Base-by-base conservation (phyloP, 1,140 invertebrate genomes). In the Paramacrobiotus metropolitanus region DNA sequence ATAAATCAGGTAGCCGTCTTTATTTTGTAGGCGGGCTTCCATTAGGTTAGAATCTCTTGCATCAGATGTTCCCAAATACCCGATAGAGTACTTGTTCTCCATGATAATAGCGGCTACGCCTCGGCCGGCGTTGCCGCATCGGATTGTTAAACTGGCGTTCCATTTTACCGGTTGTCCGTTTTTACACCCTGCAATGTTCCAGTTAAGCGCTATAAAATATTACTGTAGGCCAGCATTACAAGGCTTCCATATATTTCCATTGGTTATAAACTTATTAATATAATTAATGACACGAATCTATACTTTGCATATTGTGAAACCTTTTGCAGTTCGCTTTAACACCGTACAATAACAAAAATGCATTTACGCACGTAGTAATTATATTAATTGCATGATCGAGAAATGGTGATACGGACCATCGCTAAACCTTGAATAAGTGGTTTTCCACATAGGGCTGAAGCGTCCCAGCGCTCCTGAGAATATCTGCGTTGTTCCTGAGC, bases 101-200 rank as follows among this genome's bases (percentile, higher is more conserved):
- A 61, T 18, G 2, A 70, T 63, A 29, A 68, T 30, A 1, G 66
- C 68, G 15, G 66, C 59, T 62, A 69, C 64, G 3, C 69, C 69
- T 2, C 31, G 30, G 21, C 61, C 67, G 21, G 61, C 63, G 4
- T 66, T n/a, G 0, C 66, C 69, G 45, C 62, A 69, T 20, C 61
- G 34, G 9, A 60, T 63, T 2, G 68, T 61, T 3, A 65, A 64
- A 29, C 29, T n/a, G 0, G 28, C 29, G 31, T 68, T 60, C 68
- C 68, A 70, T 1, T 62, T 21, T 21, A 20, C 40, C 18, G 61
- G 29, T 31, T n/a, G n/a, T n/a, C n/a, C n/a, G n/a, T n/a, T n/a
- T n/a, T 40, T n/a, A n/a, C n/a, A n/a, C n/a, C n/a, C n/a, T n/a
- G n/a, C n/a, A n/a, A n/a, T n/a, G n/a, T n/a, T n/a, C n/a, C n/a